These are phyloP conservation scores for Pheucticus melanocephalus DNA, from an alignment of 2,113 vertebrate species.

Conservation along the genomic window DNA sequence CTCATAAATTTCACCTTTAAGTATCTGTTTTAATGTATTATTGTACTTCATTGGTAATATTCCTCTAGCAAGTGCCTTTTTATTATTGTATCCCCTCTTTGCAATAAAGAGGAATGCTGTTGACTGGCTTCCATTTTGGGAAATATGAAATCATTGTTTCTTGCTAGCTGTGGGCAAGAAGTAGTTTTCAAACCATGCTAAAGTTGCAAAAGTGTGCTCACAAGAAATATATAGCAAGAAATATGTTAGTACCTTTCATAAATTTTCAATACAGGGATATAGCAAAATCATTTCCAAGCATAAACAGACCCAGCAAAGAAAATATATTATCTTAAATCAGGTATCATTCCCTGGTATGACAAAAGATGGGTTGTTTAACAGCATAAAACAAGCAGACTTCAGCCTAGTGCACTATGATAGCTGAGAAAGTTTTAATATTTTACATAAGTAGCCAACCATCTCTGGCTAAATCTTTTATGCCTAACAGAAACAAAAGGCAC, in stretches of 20 bases:
- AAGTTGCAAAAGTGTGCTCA: conserved; percentile 28
- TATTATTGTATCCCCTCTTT: conserved; percentile 48
- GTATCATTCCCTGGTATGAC: background rate
- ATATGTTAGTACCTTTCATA: conserved; percentile 35
- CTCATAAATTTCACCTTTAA: conserved; percentile 72
- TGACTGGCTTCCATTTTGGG: conserved; percentile 45
- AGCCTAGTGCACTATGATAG: background rate
- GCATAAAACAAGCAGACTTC: conserved; percentile 4
- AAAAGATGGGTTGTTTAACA: conserved; percentile 19
- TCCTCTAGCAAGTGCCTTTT: conserved; percentile 63
- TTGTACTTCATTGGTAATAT: conserved; percentile 69
- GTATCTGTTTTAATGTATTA: conserved; percentile 55
- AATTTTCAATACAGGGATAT: conserved; percentile 28
- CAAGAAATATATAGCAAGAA: conserved; percentile 16
- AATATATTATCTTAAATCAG: conserved; percentile 39
- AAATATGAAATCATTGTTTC: conserved; percentile 53
- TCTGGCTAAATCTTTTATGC: background rate
- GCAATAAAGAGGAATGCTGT: conserved; percentile 53
- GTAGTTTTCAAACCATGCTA: conserved; percentile 25
- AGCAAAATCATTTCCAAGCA: conserved; percentile 48
- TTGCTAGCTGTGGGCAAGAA: conserved; percentile 53
- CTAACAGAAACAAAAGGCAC: background rate
- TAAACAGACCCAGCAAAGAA: conserved; percentile 33
- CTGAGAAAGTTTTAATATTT: background rate
- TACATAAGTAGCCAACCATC: background rate